Base-by-base conservation (phyloP, 1,140 invertebrate genomes). In the Brachionus asplanchnoidis region DNA sequence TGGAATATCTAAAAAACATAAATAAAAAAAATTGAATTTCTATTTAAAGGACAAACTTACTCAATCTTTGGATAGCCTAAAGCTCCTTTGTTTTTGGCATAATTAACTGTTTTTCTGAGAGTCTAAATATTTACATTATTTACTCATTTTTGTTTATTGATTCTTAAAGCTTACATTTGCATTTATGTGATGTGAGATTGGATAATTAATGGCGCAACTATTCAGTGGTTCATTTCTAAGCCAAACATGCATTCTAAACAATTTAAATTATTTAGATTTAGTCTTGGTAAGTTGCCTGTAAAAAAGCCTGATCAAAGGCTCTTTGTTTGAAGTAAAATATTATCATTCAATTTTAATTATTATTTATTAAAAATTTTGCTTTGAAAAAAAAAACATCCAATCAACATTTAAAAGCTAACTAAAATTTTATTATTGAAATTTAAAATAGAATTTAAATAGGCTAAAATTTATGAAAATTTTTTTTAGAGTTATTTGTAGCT, bases 31-130 rank as follows among this genome's bases (percentile, higher is more conserved):
- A 26, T 65, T 23, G n/a, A 3, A n/a, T 28, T 42, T 8, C 4
- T 40, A 14, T 32, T 32, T 70, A 7, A 70, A 70, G 1, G 26
- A 11, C 20, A n/a, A n/a, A 28, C 20, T 80, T 80, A 82, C 79
- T 82, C 79, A 20, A 82, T 82, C 36, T 82, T 82, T 17, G 79
- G 79, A 82, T 82, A 82, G 9, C 79, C 79, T 12, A 53, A 23
- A 65, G 28, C 9, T 14, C 79, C 79, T 82, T 82, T 82, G n/a
- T 82, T 82, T 65, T 82, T 82, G 23, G 79, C 79, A 66, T 82
- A 82, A 46, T 82, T 82, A 12, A 82, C 79, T 28, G 79, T 82
- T 44, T 82, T 82, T 20, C 79, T 14, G 0, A 82, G 65, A 40
- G 79, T 82, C 79, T 82, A 46, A 65, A 42, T 44, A 82, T 40